These are phyloP conservation scores for Cyprinodon variegatus DNA, from an alignment of 2,113 vertebrate genomes.

Conservation along the genomic window DNA sequence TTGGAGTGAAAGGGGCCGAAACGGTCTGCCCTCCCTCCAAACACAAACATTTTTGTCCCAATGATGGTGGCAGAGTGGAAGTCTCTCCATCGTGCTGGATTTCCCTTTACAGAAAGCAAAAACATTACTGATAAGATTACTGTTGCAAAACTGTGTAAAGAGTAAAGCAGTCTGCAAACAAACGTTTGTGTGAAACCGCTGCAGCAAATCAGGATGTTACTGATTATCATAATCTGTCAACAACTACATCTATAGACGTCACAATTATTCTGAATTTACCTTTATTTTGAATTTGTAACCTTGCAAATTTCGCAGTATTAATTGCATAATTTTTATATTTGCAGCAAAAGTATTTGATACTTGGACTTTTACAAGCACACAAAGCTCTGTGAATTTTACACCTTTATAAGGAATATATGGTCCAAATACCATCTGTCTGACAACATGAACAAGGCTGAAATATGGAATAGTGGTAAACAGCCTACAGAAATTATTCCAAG, in stretches of 20 bases:
- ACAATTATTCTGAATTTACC: too few species aligned
- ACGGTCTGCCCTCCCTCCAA: conserved; percentile 94
- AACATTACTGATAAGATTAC: neutral
- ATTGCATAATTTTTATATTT: neutral
- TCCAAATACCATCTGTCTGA: too few species aligned
- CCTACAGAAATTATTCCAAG: too few species aligned
- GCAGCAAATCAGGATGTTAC: too few species aligned
- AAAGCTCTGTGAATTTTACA: neutral
- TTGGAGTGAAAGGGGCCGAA: conserved; percentile 98
- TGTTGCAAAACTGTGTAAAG: neutral
- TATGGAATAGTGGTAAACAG: too few species aligned
- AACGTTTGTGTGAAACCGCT: too few species aligned
- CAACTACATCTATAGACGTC: too few species aligned
- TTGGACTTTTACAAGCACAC: neutral
- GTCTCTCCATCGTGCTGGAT: conserved; percentile 95
- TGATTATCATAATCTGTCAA: too few species aligned
- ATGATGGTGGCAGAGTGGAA: conserved; percentile 98
- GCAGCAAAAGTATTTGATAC: neutral
- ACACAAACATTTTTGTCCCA: conserved; percentile 95
- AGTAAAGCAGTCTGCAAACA: too few species aligned
- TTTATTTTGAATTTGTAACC: too few species aligned
- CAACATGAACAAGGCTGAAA: too few species aligned
- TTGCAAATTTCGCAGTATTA: too few species aligned
- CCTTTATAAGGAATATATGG: neutral
- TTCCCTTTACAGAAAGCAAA: conserved; percentile 79